Percentiles rank a stretch among this genome's conserved stretches.
These are phyloP conservation scores for Thelaira solivaga DNA, from an alignment of 2,888 invertebrate species.

Conservation along the genomic window DNA sequence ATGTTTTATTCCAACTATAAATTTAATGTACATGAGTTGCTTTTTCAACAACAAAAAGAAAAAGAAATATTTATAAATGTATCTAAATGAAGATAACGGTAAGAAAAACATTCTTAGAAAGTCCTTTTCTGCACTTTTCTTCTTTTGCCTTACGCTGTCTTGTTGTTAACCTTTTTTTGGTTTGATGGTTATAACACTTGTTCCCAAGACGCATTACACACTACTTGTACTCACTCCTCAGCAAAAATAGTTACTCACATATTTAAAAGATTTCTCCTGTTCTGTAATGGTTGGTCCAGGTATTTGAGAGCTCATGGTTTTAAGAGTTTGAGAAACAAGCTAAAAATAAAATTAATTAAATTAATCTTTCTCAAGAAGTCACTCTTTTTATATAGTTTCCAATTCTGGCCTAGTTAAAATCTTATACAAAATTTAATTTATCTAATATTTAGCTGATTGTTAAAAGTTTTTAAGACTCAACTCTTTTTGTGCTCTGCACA, in stretches of 20 bases:
- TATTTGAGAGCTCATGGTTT: no score
- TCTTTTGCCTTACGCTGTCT: not conserved
- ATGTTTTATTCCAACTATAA: slow-evolving; percentile 14
- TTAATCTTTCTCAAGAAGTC: no score
- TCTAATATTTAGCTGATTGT: no score
- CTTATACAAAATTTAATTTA: no score
- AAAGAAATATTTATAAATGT: slow-evolving; percentile 21
- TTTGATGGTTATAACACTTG: slow-evolving; percentile 26
- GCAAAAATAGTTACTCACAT: slow-evolving; percentile 7
- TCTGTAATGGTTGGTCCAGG: not conserved
- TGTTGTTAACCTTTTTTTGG: slow-evolving; percentile 29
- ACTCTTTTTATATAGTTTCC: no score
- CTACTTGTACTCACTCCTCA: not conserved
- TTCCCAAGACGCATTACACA: not conserved
- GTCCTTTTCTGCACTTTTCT: not conserved
- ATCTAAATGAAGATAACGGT: slow-evolving; percentile 8
- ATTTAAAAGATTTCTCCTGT: slow-evolving; percentile 8
- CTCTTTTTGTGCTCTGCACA: not conserved
- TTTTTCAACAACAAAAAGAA: not conserved
- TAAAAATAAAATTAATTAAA: no score
- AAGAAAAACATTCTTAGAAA: not conserved
- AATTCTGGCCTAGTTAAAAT: no score
- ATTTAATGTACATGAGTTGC: slow-evolving; percentile 8
- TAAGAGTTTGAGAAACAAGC: no score
- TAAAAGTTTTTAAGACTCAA: no score